Conservation (phyloP, 2,888 invertebrate species). For the Harpagoxenus sublaevis region DNA sequence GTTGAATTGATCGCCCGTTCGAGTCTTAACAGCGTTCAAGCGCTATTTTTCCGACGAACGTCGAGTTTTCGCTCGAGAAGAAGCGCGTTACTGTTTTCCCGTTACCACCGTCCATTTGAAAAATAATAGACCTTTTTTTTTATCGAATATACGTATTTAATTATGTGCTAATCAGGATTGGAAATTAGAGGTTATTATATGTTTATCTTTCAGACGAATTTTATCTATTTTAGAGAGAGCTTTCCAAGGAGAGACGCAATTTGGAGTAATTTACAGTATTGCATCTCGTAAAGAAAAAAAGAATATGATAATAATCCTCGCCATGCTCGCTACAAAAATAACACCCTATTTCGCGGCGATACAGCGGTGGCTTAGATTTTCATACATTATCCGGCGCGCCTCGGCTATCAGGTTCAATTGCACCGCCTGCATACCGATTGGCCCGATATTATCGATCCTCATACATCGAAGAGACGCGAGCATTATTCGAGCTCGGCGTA, state of each 20-base stretch:
- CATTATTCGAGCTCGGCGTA: slow-evolving; percentile 23
- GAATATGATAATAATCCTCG: neutral
- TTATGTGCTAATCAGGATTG: neutral
- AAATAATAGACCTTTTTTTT: neutral
- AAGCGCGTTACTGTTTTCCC: neutral
- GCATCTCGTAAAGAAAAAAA: neutral
- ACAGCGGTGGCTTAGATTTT: slow-evolving; percentile 15
- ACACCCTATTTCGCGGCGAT: neutral
- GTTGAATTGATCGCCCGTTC: slow-evolving; percentile 37
- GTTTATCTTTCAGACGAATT: neutral
- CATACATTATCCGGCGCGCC: slow-evolving; percentile 32
- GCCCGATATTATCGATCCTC: slow-evolving; percentile 37
- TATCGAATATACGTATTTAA: too few relatives aligned
- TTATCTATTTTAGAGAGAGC: neutral
- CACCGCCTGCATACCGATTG: slow-evolving; percentile 47
- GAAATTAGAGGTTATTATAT: neutral
- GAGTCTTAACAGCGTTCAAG: slow-evolving; percentile 38
- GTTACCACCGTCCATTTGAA: neutral
- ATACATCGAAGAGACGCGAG: slow-evolving; percentile 11
- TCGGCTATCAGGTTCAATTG: slow-evolving; percentile 43
- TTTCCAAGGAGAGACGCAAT: neutral
- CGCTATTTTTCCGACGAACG: slow-evolving; percentile 27
- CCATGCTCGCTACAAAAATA: neutral
- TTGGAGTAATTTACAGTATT: neutral
- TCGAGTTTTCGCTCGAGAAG: slow-evolving; percentile 9